A percentile compares a stretch with the other conserved stretches of the same genome.
These are phyloP conservation scores for Invenusta paracnida DNA, from an alignment of 2,888 invertebrate species.

Conservation along the genomic window DNA sequence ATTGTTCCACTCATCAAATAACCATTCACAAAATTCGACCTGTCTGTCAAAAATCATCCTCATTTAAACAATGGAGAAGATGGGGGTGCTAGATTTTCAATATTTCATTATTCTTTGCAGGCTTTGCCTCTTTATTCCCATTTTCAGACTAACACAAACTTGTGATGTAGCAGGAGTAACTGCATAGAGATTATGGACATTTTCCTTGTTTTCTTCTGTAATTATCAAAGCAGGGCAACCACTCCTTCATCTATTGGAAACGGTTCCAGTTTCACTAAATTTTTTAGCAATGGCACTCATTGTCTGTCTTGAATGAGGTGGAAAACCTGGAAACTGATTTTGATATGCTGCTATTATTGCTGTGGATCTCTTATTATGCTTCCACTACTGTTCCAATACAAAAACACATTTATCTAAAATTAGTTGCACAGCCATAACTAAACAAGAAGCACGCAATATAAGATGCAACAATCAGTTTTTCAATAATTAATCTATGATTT, in stretches of 20 bases:
- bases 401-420: background rate
- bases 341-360: slow-evolving; percentile 22
- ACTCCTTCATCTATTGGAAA: slow-evolving; percentile 5
- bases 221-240: slow-evolving; percentile 8
- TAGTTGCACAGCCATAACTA: background rate
- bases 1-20: background rate
- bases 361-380: background rate
- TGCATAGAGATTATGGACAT: background rate
- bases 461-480: background rate
- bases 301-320: slow-evolving; percentile 14
- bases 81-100: slow-evolving; percentile 1
- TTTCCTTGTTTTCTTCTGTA: slow-evolving; percentile 21
- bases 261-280: background rate
- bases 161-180: slow-evolving; percentile 15
- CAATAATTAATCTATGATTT: background rate
- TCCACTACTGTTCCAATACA: background rate
- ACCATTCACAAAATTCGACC: slow-evolving; percentile 23
- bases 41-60: background rate
- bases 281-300: slow-evolving; percentile 10
- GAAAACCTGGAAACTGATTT: slow-evolving; percentile 13
- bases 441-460: background rate
- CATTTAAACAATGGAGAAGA: background rate
- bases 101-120: background rate
- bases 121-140: slow-evolving; percentile 15
- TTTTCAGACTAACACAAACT: background rate